These are phyloP conservation scores for Oceanodroma tethys DNA, from an alignment of 2,113 vertebrate species.

Conservation along the genomic window DNA sequence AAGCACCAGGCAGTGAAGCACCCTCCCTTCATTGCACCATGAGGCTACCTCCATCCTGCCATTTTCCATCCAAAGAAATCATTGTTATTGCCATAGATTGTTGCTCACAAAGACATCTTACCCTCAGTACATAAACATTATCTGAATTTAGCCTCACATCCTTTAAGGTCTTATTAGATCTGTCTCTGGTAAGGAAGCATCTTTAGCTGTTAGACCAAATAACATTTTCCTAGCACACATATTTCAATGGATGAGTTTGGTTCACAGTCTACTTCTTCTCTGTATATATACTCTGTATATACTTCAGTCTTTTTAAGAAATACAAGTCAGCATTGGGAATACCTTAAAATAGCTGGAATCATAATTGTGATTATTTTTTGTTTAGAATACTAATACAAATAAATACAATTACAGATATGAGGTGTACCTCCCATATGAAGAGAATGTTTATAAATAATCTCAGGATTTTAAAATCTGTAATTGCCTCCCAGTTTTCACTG, in stretches of 20 bases:
- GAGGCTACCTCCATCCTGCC: background rate
- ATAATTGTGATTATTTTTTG: background rate
- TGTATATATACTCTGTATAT: background rate
- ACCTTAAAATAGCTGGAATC: background rate
- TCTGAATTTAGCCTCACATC: background rate
- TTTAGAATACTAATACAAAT: background rate
- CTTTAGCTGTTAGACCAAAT: slow-evolving; percentile 12
- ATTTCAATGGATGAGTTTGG: background rate
- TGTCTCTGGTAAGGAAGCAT: background rate
- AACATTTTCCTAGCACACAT: background rate
- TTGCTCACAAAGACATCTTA: background rate
- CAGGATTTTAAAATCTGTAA: background rate
- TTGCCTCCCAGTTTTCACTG: background rate
- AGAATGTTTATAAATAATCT: background rate
- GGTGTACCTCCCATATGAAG: background rate
- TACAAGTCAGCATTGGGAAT: background rate
- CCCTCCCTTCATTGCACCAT: background rate
- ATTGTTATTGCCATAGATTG: background rate
- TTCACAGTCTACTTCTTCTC: background rate
- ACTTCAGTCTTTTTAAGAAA: background rate
- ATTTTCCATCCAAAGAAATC: background rate
- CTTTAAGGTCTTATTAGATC: slow-evolving; percentile 16
- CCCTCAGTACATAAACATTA: background rate
- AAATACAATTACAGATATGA: background rate
- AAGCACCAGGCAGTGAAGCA: background rate